These are phyloP conservation scores for Columbina picui DNA, from an alignment of 2,113 vertebrate species.

Conservation along the genomic window DNA sequence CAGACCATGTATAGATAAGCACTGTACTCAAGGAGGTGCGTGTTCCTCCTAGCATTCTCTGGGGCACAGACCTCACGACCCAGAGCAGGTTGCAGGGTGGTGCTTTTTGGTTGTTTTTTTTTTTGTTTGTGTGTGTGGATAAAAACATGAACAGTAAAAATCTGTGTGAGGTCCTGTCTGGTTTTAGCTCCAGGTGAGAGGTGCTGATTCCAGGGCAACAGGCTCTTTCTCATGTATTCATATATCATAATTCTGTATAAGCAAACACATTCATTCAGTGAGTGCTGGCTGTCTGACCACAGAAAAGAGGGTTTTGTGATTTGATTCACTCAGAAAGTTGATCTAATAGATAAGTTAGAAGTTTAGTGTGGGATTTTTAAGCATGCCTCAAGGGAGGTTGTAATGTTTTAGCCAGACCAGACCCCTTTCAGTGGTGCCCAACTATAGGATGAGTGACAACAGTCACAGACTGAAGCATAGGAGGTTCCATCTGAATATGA, in stretches of 20 bases:
- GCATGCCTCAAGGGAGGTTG: background rate
- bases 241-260: background rate
- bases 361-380: background rate
- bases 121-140: background rate
- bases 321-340: background rate
- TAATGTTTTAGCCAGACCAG: too few relatives aligned
- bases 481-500: too few relatives aligned
- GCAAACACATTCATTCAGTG: background rate
- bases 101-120: too few relatives aligned
- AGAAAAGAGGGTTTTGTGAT: background rate
- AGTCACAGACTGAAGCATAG: too few relatives aligned
- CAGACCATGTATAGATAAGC: rapidly evolving
- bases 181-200: background rate
- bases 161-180: background rate
- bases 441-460: too few relatives aligned
- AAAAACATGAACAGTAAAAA: background rate
- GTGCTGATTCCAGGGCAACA: background rate
- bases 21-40: background rate
- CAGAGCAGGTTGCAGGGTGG: background rate
- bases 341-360: background rate
- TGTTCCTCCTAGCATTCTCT: background rate
- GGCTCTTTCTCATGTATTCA: background rate
- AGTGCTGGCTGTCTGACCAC: background rate
- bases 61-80: background rate
- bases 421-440: too few relatives aligned